These are phyloP conservation scores for Speoplatyrhinus poulsoni DNA, from an alignment of 2,113 vertebrate species.

Conservation along the genomic window DNA sequence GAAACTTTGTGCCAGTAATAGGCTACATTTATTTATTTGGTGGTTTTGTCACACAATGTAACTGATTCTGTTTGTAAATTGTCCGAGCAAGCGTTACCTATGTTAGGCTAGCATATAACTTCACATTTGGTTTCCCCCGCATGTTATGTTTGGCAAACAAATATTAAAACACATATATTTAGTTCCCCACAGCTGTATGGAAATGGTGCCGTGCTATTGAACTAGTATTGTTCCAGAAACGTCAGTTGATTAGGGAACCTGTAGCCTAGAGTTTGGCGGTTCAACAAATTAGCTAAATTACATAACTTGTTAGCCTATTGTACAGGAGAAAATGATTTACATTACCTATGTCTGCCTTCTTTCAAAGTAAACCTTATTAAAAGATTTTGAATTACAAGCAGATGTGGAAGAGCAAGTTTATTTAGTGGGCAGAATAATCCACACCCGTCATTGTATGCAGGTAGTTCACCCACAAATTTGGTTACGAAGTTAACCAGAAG, in stretches of 20 bases:
- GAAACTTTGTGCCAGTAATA: neutral
- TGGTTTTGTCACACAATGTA: too few species aligned
- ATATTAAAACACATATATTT: too few species aligned
- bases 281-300: constrained; percentile 16
- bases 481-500: constrained; percentile 31
- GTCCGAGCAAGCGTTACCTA: too few species aligned
- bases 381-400: constrained; percentile 39
- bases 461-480: constrained; percentile 5
- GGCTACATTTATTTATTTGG: too few species aligned
- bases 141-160: too few species aligned
- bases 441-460: constrained; percentile 30
- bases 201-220: neutral
- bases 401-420: constrained; percentile 31
- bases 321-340: too few species aligned
- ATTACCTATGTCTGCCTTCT: constrained; percentile 15
- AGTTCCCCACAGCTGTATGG: too few species aligned
- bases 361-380: constrained; percentile 20
- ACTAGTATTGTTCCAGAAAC: neutral
- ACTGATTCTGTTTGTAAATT: too few species aligned
- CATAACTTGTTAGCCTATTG: constrained; percentile 7
- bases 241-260: constrained; percentile 10
- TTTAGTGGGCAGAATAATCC: constrained; percentile 7
- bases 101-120: too few species aligned
- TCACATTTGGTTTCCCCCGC: too few species aligned
- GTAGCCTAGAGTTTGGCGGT: constrained; percentile 5